Evolutionary conservation across 2,888 invertebrate genomes (phyloP), one percentile per base, ranked within the genome.

Genomic region (Hydroisotoma schaefferi): DNA sequence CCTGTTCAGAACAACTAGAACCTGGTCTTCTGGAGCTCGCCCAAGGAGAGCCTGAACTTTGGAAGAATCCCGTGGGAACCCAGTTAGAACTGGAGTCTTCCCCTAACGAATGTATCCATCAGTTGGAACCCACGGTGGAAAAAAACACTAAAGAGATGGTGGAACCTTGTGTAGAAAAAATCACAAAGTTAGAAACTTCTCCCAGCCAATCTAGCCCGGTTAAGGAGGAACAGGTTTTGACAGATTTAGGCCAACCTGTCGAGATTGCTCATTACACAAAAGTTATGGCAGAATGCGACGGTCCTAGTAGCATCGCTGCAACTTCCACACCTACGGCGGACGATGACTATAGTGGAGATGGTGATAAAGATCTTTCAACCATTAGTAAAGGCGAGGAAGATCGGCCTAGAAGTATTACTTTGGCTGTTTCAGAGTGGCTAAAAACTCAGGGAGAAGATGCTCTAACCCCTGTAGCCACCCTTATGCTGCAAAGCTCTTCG

Each of bases 401-500:
- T 23, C 47, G 70, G 59, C 73, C 73, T 20, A 65, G 66, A 56
- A 71, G 71, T 59, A 71, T 73, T 61, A 73, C 73, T 52, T 61
- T 73, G 27, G 73, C 73, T 22, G 73, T 73, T 29, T 65, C 71
- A 8, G 70, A 71, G 66, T 73, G 72, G 70, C 59, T 71, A 20
- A 71, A 71, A 61, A 69, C 65, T 54, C 68, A 68, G 67, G 70
- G 70, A 33, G 71, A 73, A 51, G 73, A 70, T 61, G 71, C 70
- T 26, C 68, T 73, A 44, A 71, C 71, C 18, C 72, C 72, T 22
- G 59, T 71, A 20, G 25, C 53, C 23, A 6, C 25, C 18, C 18
- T 37, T 3, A 15, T 27, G n/a, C 26, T 48, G 20, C 38, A 47
- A 27, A 54, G 47, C 25, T 57, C 57, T 28, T 43, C 43, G 6